These are phyloP conservation scores for Corythoichthys intestinalis DNA, from an alignment of 2,113 vertebrate genomes.

Conservation along the genomic window DNA sequence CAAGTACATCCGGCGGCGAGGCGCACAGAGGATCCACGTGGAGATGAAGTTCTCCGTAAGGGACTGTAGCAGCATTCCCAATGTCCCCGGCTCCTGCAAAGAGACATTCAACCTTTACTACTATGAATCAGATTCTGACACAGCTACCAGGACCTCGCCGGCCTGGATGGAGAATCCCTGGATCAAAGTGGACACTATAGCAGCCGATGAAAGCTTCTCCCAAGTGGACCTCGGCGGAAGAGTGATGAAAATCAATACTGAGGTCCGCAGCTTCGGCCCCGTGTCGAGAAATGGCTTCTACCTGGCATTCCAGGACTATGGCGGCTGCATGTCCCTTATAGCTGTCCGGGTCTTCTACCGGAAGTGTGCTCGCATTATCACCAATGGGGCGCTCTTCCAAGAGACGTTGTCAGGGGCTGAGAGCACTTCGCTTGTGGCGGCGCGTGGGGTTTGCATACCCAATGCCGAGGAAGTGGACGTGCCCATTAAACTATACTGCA, in stretches of 20 bases:
- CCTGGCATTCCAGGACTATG: conserved; percentile 97
- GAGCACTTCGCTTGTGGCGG: conserved; percentile 92
- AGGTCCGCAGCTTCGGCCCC: conserved; percentile 92
- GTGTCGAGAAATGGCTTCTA: conserved; percentile 93
- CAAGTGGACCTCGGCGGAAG: conserved; percentile 93
- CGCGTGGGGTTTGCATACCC: conserved; percentile 86
- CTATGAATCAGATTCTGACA: conserved; percentile 87
- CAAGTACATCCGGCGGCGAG: conserved; percentile 89
- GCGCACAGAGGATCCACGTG: conserved; percentile 93
- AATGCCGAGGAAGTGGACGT: conserved; percentile 96
- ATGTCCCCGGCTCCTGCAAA: conserved; percentile 95
- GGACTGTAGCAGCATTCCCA: conserved; percentile 98
- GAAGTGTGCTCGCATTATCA: conserved; percentile 89
- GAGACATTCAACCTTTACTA: conserved; percentile 99
- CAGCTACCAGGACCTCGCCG: conserved; percentile 85
- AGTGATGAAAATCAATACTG: conserved; percentile 98
- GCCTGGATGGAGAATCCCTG: conserved; percentile 98
- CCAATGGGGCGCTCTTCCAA: conserved; percentile 89
- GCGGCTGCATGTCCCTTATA: conserved; percentile 97
- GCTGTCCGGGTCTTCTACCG: conserved; percentile 95
- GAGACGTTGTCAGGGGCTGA: conserved; percentile 93
- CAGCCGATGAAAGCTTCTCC: conserved; percentile 94
- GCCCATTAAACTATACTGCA: conserved; percentile 98
- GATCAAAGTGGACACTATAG: conserved; percentile 97
- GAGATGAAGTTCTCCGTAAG: conserved; percentile 99